Base-by-base conservation (phyloP, 2,113 vertebrate genomes). In the Castor canadensis region DNA sequence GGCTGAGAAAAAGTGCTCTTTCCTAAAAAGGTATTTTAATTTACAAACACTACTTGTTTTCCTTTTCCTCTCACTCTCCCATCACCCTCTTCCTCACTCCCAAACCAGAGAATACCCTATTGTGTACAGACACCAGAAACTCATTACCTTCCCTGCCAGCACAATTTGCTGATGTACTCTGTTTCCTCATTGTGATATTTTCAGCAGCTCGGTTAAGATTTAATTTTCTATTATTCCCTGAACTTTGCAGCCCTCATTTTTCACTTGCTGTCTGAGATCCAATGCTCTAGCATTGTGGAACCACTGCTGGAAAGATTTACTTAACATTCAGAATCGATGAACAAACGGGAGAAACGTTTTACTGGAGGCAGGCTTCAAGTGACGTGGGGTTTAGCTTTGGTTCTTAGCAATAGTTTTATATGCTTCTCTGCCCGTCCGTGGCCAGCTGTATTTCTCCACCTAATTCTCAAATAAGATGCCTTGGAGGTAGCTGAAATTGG, bases 241-340 rank as follows among this genome's bases (percentile, higher is more conserved):
- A 67, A 52, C 35, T 98, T 97, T 92, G 64, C 62, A 92, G 43
- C 0, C 1, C 56, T 96, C 6, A 64, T 97, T 97, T 98, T 97
- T 91, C 93, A 38, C 83, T 96, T 91, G 54, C 56, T 85, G 52
- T 72, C 73, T 93, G 72, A 58, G 30, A 11, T 86, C 62, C 87
- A 38, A 81, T 94, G 73, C 62, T 92, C 81, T 93, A 62, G n/a
- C 66, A 92, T 49, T 58, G 45, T 94, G 87, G 19, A 97, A 84
- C 3, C 66, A 32, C n/a, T 79, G 60, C 40, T 92, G 64, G 91
- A 95, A 97, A 97, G 85, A 94, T 35, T 97, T 94, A 87, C 43
- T 96, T 97, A 96, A 76, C 93, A 92, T 95, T 97, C 92, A 94
- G 86, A 96, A 86, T 83, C 6, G 1, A 82, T 93, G 97, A 97